Evolutionary conservation across 2,797 vertebrate genomes (phyloP).

Genomic region (Sphenopsis melanotis): DNA sequence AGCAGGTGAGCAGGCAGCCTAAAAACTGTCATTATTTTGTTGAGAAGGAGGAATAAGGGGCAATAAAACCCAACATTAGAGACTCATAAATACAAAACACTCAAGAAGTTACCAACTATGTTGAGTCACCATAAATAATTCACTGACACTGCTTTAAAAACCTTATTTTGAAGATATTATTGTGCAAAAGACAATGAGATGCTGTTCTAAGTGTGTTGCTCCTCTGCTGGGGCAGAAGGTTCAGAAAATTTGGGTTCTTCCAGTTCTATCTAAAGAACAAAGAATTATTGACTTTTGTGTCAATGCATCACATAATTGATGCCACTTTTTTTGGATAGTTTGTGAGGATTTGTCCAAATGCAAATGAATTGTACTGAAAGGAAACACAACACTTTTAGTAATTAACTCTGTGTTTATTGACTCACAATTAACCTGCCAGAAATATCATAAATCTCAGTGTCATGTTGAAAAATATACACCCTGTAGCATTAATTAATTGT

Average conservation of each 20-base stretch:
- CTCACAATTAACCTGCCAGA: slow-evolving; percentile 50
- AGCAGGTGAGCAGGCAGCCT: slow-evolving; percentile 64
- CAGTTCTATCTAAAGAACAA: neutral
- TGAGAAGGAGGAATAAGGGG: neutral
- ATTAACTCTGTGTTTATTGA: slow-evolving; percentile 73
- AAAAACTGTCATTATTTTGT: slow-evolving; percentile 37
- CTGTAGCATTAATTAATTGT: slow-evolving; percentile 26
- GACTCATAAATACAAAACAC: neutral
- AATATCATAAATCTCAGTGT: slow-evolving; percentile 31
- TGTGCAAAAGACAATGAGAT: neutral
- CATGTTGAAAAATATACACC: slow-evolving; percentile 61
- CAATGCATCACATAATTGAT: slow-evolving; percentile 18
- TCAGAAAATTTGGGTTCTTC: neutral
- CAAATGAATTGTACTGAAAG: slow-evolving; percentile 60
- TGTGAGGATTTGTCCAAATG: slow-evolving; percentile 14
- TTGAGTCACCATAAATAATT: neutral
- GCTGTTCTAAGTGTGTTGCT: neutral
- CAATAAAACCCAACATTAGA: neutral
- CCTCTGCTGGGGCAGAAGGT: neutral
- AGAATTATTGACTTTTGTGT: neutral
- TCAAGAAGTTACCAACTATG: neutral
- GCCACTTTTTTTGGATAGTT: slow-evolving; percentile 7
- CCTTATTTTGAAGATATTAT: neutral
- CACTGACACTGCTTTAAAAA: neutral
- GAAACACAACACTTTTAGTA: slow-evolving; percentile 43